These are phyloP conservation scores for Archivesica marissinica DNA, from an alignment of 1,140 invertebrate species.

Conservation along the genomic window DNA sequence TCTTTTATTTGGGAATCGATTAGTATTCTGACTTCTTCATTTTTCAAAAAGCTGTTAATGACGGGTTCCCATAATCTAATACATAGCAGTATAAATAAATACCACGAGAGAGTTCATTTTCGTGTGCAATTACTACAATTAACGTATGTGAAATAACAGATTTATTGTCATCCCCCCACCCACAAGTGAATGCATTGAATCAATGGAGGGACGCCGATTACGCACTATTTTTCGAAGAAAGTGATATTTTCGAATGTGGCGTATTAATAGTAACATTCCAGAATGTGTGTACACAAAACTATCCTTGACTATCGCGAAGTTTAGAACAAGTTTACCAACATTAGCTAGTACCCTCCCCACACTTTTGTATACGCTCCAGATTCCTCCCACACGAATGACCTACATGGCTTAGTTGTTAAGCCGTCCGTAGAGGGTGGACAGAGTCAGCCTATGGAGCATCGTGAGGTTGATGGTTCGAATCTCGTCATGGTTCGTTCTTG, in stretches of 20 bases:
- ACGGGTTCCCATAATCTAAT: neutral
- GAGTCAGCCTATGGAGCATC: no score
- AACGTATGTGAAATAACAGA: neutral
- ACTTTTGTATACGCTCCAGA: no score
- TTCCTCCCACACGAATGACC: no score
- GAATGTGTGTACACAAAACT: neutral
- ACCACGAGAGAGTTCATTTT: neutral
- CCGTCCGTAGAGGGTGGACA: no score
- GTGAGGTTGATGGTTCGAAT: no score
- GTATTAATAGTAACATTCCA: neutral
- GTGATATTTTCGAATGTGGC: neutral
- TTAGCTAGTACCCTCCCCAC: neutral
- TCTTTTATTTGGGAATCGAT: slow-evolving; percentile 19
- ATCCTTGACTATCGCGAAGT: neutral
- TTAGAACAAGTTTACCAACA: neutral
- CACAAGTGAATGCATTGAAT: neutral
- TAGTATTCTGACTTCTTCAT: neutral
- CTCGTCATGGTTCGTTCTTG: no score
- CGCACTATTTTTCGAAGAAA: neutral
- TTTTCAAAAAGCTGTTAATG: slow-evolving; percentile 17
- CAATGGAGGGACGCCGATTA: neutral
- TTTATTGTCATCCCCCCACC: slow-evolving; percentile 19
- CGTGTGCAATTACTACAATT: slow-evolving; percentile 6
- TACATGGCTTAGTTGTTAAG: no score
- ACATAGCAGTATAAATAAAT: slow-evolving; percentile 2